Base-by-base conservation (phyloP, 2,797 vertebrate species). In the Sebastes umbrosus region DNA sequence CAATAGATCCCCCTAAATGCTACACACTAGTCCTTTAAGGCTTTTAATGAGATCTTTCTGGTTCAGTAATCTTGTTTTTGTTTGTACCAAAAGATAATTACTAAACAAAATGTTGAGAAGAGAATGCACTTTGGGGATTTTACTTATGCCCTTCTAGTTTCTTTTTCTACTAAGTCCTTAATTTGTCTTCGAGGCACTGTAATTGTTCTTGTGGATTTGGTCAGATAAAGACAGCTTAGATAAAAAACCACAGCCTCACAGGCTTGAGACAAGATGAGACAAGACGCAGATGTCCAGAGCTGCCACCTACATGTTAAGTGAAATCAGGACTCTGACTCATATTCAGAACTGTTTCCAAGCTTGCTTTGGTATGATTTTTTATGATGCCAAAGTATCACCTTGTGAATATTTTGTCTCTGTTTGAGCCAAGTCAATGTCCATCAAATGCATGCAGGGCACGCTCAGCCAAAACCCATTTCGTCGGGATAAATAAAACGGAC, bases 41-140 rank as follows among this genome's bases (percentile, higher is more conserved):
- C 8, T 32, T 71, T 16, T 52, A 73, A 79, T 73, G 5, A 80
- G 68, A 39, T 71, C 1, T 79, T 67, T 67, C 58, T 80, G 75
- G 10, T 59, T 76, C 78, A 81, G 2, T 36, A 69, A 54, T 46
- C 60, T 62, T 68, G 31, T 67, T 65, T 84, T 68, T 69, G 27
- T 75, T 4, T 59, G 14, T 2, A 32, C 27, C 25, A 24, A 80
- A 77, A 60, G 14, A 55, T 54, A 58, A 77, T 79, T 50, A 55
- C 66, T 32, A 14, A n/a, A 65, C 50, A 39, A 60, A 78, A 69
- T 50, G 22, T 31, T 55, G 77, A 67, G 29, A 22, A 32, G 14
- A 58, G 8, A 65, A 63, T 4, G 3, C 24, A 8, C 57, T 22
- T 80, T 63, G n/a, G 71, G 8, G 5, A 6, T 62, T 72, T 69